Evolutionary conservation across 2,888 invertebrate species (phyloP).

Genomic region (Lapara coniferarum): DNA sequence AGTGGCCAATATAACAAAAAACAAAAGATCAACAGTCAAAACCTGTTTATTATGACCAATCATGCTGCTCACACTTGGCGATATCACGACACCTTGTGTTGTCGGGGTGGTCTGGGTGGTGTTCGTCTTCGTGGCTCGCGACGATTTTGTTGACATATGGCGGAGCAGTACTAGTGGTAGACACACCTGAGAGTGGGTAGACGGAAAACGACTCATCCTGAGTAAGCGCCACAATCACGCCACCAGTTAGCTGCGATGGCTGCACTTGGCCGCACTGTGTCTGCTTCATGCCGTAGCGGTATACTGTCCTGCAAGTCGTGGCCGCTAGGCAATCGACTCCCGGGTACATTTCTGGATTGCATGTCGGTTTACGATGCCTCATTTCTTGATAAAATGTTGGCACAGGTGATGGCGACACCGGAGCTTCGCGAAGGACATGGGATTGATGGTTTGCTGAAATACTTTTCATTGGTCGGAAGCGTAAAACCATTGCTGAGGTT

Average conservation of each 20-base stretch:
- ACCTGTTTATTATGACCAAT: not conserved
- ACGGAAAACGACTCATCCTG: not conserved
- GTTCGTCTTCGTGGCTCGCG: no score
- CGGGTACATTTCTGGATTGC: not conserved
- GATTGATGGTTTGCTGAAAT: not conserved
- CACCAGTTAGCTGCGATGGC: not conserved
- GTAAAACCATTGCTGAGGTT: not conserved
- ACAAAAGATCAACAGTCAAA: not conserved
- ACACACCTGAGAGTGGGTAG: not conserved
- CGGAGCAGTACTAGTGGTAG: slow-evolving; percentile 11
- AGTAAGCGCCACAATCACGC: no score
- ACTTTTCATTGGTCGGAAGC: not conserved
- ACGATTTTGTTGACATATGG: slow-evolving; percentile 2
- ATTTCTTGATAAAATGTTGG: no score
- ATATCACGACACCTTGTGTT: not conserved
- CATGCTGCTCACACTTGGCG: slow-evolving; percentile 15
- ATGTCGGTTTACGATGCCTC: not conserved
- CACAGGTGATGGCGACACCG: not conserved
- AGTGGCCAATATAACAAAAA: not conserved
- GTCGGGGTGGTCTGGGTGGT: not conserved
- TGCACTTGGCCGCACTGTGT: not conserved
- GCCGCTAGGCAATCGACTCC: not conserved
- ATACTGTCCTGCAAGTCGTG: not conserved
- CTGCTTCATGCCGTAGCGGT: not conserved
- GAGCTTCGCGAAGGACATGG: not conserved